Evolutionary conservation across 2,888 invertebrate species (phyloP), one percentile per base, ranked within the genome.

Genomic region (Lepidochrysops patricia): DNA sequence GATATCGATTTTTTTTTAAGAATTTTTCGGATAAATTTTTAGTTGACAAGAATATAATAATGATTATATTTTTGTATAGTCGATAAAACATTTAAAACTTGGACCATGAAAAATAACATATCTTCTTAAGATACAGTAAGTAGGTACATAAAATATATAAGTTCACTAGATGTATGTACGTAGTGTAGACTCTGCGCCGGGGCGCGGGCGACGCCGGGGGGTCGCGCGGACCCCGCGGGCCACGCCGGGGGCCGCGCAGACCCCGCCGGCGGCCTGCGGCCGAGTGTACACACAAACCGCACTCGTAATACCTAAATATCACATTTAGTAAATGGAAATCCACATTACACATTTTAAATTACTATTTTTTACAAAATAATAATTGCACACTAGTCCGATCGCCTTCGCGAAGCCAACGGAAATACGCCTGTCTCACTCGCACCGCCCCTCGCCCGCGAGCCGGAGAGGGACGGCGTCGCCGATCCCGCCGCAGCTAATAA

Each of bases 271-370:
- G 52, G 32, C 23, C 25, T 43, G 19, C 68, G 73, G 72, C 76
- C 78, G 52, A 52, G 52, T 50, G 54, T 54, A 59, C 59, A 72
- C 75, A 74, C 82, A 77, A 82, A 81, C 87, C 86, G 85, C 87
- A 82, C 78, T 82, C 80, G 82, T 88, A 89, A 84, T 83, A 85
- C 82, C 89, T 90, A 89, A 87, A 88, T 90, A 90, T 90, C 90
- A 90, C 90, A 90, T 89, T 89, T 84, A 89, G 86, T 89, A 89
- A 85, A 89, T 88, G 86, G 88, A 88, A 88, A 87, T 85, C 87
- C 87, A 85, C 87, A 86, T 87, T 83, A 89, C 86, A 87, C 85
- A 82, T 82, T 84, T 84, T 76, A 80, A 74, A 83, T 84, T 84
- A 84, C 84, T 84, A 85, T 86, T 86, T 72, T 86, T 82, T 86